phyloP scores from a whole-genome alignment of 2,797 vertebrate species.

The Peromyscus melanophrys region DNA sequence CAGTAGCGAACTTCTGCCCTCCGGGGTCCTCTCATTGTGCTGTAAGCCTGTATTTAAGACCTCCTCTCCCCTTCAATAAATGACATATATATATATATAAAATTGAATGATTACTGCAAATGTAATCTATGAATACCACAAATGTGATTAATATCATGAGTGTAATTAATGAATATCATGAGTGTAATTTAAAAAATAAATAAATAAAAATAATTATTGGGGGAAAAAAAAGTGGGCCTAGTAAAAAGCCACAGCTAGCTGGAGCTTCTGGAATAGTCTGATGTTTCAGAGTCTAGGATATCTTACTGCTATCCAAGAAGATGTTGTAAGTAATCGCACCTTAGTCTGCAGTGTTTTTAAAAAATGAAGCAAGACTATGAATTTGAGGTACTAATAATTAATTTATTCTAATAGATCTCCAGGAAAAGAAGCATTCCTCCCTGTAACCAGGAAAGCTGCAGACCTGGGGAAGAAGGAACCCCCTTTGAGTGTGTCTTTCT shows the following conservation, averaged over 20 bases:
- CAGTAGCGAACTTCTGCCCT: too few species aligned
- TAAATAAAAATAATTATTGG: too few species aligned
- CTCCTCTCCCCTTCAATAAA: too few species aligned
- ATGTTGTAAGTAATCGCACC: neutral
- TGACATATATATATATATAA: too few species aligned
- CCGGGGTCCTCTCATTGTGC: too few species aligned
- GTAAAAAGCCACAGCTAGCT: neutral
- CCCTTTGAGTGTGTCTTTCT: constrained; percentile 78
- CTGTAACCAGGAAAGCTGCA: constrained; percentile 68
- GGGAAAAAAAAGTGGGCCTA: too few species aligned
- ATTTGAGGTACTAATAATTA: constrained; percentile 69
- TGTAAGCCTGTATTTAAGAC: too few species aligned
- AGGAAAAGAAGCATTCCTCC: constrained; percentile 64
- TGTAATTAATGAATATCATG: too few species aligned
- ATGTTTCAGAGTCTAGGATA: constrained; percentile 60
- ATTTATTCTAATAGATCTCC: constrained; percentile 80
- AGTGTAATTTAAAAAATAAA: too few species aligned
- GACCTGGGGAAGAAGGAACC: constrained; percentile 54
- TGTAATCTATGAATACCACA: too few species aligned
- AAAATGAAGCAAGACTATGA: constrained; percentile 36
- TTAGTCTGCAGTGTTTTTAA: constrained; percentile 60
- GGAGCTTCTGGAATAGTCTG: constrained; percentile 30
- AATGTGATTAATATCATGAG: too few species aligned
- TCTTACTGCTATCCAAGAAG: constrained; percentile 54
- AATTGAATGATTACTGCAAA: too few species aligned